phyloP scores from a whole-genome alignment of 2,113 vertebrate species.

The Pygoscelis antarcticus region DNA sequence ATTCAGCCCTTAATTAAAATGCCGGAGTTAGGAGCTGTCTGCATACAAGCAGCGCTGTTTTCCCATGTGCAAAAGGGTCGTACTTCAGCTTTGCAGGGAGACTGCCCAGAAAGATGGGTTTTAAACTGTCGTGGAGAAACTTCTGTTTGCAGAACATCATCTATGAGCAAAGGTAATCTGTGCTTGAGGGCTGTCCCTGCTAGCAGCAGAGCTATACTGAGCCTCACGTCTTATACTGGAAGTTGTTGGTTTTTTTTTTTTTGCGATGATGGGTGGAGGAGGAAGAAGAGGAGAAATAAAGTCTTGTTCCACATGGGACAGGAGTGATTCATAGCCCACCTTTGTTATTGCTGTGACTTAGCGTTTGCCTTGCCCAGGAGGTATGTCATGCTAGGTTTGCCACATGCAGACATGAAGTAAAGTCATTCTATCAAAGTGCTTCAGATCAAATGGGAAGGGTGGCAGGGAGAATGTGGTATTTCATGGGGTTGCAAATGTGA shows the following conservation, averaged over 20 bases:
- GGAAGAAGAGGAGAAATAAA: not conserved
- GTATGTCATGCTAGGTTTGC: not conserved
- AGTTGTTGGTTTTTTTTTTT: not conserved
- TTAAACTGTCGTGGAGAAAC: not conserved
- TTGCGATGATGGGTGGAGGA: not conserved
- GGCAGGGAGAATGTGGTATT: not conserved
- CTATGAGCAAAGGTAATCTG: not conserved
- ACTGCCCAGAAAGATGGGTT: not conserved
- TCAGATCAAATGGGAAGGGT: not conserved
- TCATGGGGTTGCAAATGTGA: not conserved
- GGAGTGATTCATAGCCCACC: not conserved
- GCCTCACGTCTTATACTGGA: fast-evolving
- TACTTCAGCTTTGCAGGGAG: not conserved
- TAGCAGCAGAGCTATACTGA: not conserved
- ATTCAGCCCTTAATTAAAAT: not conserved
- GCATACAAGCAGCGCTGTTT: not conserved
- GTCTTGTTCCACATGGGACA: not conserved
- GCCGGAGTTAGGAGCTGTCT: not conserved
- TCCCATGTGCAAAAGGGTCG: not conserved
- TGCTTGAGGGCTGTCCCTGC: not conserved
- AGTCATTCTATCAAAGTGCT: not conserved
- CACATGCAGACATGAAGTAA: not conserved
- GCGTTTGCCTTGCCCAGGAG: not conserved
- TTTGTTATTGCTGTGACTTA: not conserved
- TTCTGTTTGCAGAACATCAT: not conserved